These are phyloP conservation scores for Andrena trimmerana DNA, from an alignment of 2,888 invertebrate genomes.

Conservation along the genomic window DNA sequence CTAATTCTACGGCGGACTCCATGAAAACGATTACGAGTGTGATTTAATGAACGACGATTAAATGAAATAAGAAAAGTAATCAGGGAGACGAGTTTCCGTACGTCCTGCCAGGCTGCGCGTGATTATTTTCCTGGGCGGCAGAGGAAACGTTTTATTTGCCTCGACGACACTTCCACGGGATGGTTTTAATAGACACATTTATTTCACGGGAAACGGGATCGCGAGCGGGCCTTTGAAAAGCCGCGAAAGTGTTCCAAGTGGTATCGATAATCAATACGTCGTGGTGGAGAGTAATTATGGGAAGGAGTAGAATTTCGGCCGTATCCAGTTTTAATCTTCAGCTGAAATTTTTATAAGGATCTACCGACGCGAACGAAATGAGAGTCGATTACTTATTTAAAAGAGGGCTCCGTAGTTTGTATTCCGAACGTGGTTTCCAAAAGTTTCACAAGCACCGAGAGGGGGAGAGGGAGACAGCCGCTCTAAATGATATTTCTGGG, in stretches of 20 bases:
- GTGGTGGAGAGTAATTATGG: conserved; percentile 36
- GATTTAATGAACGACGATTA: too few species aligned
- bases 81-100: conserved; percentile 17
- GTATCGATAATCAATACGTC: conserved; percentile 56
- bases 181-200: conserved; percentile 39
- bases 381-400: conserved; percentile 32
- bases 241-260: conserved; percentile 19
- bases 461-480: neutral
- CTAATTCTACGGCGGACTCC: too few species aligned
- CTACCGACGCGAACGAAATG: neutral
- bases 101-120: neutral
- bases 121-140: conserved; percentile 19
- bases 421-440: neutral
- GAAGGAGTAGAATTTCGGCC: conserved; percentile 27
- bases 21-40: too few species aligned
- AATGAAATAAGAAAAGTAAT: conserved; percentile 27
- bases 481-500: conserved; percentile 6
- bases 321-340: conserved; percentile 34
- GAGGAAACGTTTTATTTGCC: conserved; percentile 18
- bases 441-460: neutral
- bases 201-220: conserved; percentile 34
- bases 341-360: conserved; percentile 38
- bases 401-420: conserved; percentile 20
- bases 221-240: conserved; percentile 4
- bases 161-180: conserved; percentile 6